These are phyloP conservation scores for Ailuropoda melanoleuca DNA, from an alignment of 2,113 vertebrate genomes.

Conservation along the genomic window DNA sequence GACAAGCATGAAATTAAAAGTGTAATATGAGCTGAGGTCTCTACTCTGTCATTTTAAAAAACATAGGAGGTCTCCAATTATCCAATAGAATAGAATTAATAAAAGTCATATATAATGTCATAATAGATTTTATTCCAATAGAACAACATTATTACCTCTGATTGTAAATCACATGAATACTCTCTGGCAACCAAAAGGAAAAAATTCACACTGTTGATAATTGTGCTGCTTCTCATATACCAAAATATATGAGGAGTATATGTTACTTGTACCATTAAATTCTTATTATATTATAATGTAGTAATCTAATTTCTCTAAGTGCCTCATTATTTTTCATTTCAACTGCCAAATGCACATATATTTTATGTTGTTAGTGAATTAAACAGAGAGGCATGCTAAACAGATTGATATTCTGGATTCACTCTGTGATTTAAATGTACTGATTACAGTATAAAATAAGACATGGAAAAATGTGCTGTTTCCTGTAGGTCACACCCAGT, in stretches of 20 bases:
- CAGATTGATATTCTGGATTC: slow-evolving; percentile 78
- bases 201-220: slow-evolving; percentile 77
- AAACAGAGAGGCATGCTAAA: slow-evolving; percentile 68
- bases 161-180: slow-evolving; percentile 77
- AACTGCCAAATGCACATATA: slow-evolving; percentile 80
- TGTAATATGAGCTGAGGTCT: slow-evolving; percentile 81
- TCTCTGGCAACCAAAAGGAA: slow-evolving; percentile 75
- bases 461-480: slow-evolving; percentile 62
- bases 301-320: slow-evolving; percentile 84
- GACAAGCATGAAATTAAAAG: slow-evolving; percentile 89
- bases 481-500: slow-evolving; percentile 53
- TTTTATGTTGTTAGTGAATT: slow-evolving; percentile 81
- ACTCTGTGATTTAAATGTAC: slow-evolving; percentile 70
- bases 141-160: slow-evolving; percentile 77
- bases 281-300: slow-evolving; percentile 82
- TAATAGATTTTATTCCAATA: slow-evolving; percentile 80
- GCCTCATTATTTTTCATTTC: slow-evolving; percentile 85
- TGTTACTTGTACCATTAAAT: slow-evolving; percentile 85
- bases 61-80: slow-evolving; percentile 80
- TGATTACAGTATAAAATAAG: slow-evolving; percentile 77
- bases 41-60: slow-evolving; percentile 83
- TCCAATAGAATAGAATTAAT: slow-evolving; percentile 81
- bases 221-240: slow-evolving; percentile 71
- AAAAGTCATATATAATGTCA: slow-evolving; percentile 77
- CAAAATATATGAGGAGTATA: slow-evolving; percentile 77